These are phyloP conservation scores for Lasioglossum villosulum DNA, from an alignment of 2,888 invertebrate genomes.

Conservation along the genomic window DNA sequence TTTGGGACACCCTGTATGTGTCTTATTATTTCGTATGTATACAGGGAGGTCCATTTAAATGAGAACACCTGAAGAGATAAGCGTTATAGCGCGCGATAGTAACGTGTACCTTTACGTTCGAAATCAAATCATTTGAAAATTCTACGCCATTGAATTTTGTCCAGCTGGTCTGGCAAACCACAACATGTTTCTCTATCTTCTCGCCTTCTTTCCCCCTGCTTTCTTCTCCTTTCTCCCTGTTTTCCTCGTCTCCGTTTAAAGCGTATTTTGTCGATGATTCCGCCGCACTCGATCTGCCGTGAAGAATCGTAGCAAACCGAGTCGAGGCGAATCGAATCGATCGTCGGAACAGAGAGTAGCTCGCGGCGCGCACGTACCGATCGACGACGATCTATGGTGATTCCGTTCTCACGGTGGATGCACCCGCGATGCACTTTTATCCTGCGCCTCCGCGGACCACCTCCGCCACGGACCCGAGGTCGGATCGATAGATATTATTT, in stretches of 20 bases:
- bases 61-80: no score
- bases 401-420: conserved; percentile 61
- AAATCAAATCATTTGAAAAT: not conserved
- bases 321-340: conserved; percentile 33
- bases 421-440: conserved; percentile 69
- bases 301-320: conserved; percentile 33
- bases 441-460: conserved; percentile 32
- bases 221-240: not conserved
- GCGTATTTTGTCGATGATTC: conserved; percentile 61
- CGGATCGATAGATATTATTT: conserved; percentile 74
- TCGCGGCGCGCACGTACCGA: conserved; percentile 45
- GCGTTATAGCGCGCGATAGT: no score
- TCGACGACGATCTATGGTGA: conserved; percentile 64
- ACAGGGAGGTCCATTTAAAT: no score
- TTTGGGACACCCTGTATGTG: no score
- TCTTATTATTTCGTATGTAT: no score
- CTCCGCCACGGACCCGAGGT: conserved; percentile 21
- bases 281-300: conserved; percentile 17
- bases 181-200: not conserved
- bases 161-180: not conserved
- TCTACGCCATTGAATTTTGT: not conserved
- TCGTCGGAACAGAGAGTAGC: conserved; percentile 14
- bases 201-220: not conserved
- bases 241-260: conserved; percentile 35
- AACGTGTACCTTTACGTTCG: not conserved